These are phyloP conservation scores for Tragelaphus strepsiceros DNA, from an alignment of 2,113 vertebrate species.

Conservation along the genomic window DNA sequence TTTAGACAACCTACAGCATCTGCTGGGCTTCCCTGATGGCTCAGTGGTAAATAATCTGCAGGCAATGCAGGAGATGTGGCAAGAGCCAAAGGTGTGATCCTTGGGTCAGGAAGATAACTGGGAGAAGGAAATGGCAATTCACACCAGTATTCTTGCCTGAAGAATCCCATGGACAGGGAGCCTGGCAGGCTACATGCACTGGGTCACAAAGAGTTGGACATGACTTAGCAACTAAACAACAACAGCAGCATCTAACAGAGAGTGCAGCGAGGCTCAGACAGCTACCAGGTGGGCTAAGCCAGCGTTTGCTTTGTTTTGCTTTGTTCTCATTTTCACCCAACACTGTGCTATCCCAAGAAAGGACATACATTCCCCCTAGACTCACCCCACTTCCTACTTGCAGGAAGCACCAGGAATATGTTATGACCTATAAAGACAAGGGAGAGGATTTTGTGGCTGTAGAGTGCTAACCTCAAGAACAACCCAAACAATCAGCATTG, in stretches of 20 bases:
- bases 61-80: background rate
- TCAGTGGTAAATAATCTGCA: background rate
- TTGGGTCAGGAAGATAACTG: background rate
- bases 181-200: background rate
- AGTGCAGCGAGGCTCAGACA: no score
- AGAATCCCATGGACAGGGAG: background rate
- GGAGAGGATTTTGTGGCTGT: background rate
- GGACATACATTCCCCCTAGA: background rate
- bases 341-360: rapidly evolving
- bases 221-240: background rate
- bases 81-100: background rate
- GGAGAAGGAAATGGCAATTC: background rate
- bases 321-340: background rate
- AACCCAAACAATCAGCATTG: background rate
- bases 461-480: background rate
- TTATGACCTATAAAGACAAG: background rate
- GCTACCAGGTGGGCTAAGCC: rapidly evolving
- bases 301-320: background rate
- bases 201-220: background rate
- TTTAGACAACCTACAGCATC: background rate
- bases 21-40: background rate
- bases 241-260: rapidly evolving
- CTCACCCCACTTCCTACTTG: background rate
- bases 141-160: background rate
- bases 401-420: background rate